phyloP scores from a whole-genome alignment of 2,888 invertebrate genomes.

The Calliphora vomitoria region DNA sequence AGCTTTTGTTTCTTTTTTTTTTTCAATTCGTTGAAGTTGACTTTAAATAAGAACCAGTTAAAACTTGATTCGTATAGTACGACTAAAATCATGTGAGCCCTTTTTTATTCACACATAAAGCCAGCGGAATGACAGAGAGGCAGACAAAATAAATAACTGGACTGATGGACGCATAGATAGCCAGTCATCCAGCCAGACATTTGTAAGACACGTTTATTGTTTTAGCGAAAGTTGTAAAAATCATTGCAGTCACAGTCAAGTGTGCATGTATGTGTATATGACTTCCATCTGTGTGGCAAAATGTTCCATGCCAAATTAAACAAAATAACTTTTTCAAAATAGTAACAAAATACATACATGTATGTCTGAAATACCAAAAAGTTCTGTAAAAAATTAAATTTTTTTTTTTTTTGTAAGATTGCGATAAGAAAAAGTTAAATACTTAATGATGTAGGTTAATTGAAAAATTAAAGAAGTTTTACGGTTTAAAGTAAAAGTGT shows the following conservation, averaged over 20 bases:
- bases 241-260: slow-evolving; percentile 52
- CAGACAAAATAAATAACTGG: slow-evolving; percentile 29
- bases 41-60: slow-evolving; percentile 67
- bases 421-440: slow-evolving; percentile 38
- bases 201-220: slow-evolving; percentile 44
- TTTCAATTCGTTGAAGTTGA: neutral
- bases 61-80: neutral
- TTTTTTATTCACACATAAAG: slow-evolving; percentile 33
- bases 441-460: slow-evolving; percentile 64
- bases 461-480: slow-evolving; percentile 33
- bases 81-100: slow-evolving; percentile 49
- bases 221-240: slow-evolving; percentile 70
- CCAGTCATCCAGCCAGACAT: slow-evolving; percentile 34
- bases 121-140: neutral
- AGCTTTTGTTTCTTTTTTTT: slow-evolving; percentile 14
- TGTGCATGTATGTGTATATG: slow-evolving; percentile 1
- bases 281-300: neutral
- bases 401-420: slow-evolving; percentile 2
- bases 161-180: slow-evolving; percentile 46
- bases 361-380: slow-evolving; percentile 13
- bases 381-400: slow-evolving; percentile 25
- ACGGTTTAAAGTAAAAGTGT: slow-evolving; percentile 43
- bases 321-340: slow-evolving; percentile 22
- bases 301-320: slow-evolving; percentile 26
- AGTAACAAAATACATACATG: neutral